Base-by-base conservation (phyloP, 2,888 invertebrate genomes). In the Leptinotarsa peninsularis region DNA sequence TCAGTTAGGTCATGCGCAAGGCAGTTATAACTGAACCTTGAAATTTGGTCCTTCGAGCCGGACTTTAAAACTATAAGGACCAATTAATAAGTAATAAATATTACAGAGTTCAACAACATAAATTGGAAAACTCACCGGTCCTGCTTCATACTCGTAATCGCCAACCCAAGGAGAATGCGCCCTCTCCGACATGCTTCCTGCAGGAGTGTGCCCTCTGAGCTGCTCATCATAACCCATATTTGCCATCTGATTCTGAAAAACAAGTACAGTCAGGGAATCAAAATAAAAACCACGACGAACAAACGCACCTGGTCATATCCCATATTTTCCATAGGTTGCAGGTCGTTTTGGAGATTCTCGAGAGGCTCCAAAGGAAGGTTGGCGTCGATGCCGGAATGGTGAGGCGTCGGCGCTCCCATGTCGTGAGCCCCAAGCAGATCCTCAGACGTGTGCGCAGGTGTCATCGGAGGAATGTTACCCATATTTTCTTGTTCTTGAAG, bases 131-230 rank as follows among this genome's bases (percentile, higher is more conserved):
- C 93, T 91, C 90, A 95, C 95, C 82, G 94, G 94, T 86, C 94
- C 95, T 80, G 94, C 94, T 72, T 95, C 94, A 74, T 93, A 92
- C 85, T 96, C 96, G 86, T 95, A 95, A 85, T 95, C 95, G 83
- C 94, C 94, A 79, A 92, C 91, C 92, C 92, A 93, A 4, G 93
- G 93, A 7, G 92, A 92, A 2, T 91, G 90, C 4, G 88, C 86
- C 79, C 91, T 88, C 83, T 92, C 92, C 0, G 92, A 92, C 85
- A 91, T 89, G 18, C 85, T 87, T 18, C 90, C 90, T 54, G 90
- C 90, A 49, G 92, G 89, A 85, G 93, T 91, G 87, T 93, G 89
- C 82, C 92, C 86, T 81, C 92, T 87, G 87, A 92, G 87, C 86
- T 92, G 89, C 88, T 90, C 93, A 82, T 94, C 94, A 85, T 94